phyloP scores from a whole-genome alignment of 1,140 invertebrate species.

The Drosophila quadrilineata region DNA sequence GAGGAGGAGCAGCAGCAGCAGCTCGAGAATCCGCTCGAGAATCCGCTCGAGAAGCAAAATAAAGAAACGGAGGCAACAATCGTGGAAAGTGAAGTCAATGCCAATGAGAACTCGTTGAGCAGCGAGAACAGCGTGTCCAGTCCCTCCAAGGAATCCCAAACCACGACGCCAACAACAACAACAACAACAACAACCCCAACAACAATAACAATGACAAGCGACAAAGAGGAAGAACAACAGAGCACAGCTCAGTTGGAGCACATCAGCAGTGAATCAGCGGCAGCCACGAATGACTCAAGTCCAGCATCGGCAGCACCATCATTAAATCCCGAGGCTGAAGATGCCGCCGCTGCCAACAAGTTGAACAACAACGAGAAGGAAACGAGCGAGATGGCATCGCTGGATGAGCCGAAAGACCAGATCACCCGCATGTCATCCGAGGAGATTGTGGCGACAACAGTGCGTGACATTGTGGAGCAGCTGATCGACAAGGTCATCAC shows the following conservation, averaged over 20 bases:
- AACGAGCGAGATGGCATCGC: not conserved
- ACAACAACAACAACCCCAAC: conserved; percentile 1
- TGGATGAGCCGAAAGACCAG: not conserved
- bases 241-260: not conserved
- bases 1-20: conserved; percentile 2
- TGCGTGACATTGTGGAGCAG: conserved; percentile 73
- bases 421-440: too few species aligned
- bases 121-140: conserved; percentile 1
- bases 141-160: not conserved
- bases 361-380: conserved; percentile 66
- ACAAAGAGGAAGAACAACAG: conserved; percentile 6
- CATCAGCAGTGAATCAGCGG: not conserved
- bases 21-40: not conserved
- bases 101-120: conserved; percentile 60
- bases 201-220: conserved; percentile 7
- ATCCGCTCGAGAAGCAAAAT: not conserved
- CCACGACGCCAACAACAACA: conserved; percentile 10
- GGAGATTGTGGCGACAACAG: conserved; percentile 49
- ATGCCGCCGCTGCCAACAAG: conserved; percentile 63
- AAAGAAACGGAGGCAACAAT: not conserved
- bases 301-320: conserved; percentile 48
- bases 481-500: conserved; percentile 72
- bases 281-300: conserved; percentile 9
- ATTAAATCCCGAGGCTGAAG: conserved; percentile 76
- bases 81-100: conserved; percentile 40